Evolutionary conservation across 2,888 invertebrate species (phyloP).

Genomic region (Melanchra persicariae): DNA sequence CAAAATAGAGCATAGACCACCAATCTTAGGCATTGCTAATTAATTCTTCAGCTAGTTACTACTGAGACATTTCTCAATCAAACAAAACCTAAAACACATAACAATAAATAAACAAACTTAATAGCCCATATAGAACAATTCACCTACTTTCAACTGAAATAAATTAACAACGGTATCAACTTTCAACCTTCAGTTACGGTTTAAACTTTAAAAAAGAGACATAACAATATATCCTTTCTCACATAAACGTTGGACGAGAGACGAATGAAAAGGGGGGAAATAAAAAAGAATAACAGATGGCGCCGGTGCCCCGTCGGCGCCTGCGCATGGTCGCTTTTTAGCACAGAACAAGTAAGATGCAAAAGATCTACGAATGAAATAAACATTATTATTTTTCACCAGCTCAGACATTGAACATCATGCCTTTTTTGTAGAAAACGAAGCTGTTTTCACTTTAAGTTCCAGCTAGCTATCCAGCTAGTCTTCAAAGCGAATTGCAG

Average conservation of each 20-base stretch:
- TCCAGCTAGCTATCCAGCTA: too few species aligned
- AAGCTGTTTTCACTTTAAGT: background rate
- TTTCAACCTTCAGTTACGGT: constrained; percentile 63
- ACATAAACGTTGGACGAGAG: constrained; percentile 67
- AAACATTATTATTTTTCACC: too few species aligned
- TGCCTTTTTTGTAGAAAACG: too few species aligned
- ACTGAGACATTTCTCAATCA: background rate
- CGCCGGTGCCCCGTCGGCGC: constrained; percentile 72
- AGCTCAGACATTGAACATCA: too few species aligned
- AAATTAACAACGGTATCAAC: constrained; percentile 61
- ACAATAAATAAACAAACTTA: constrained; percentile 49
- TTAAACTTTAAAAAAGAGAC: constrained; percentile 65
- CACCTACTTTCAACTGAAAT: constrained; percentile 66
- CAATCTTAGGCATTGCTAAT: too few species aligned
- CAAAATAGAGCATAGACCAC: background rate
- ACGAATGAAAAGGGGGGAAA: constrained; percentile 67
- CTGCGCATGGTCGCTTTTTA: constrained; percentile 68
- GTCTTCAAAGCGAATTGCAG: too few species aligned
- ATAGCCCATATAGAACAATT: constrained; percentile 61
- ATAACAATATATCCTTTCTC: constrained; percentile 73
- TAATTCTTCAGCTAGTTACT: background rate
- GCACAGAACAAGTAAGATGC: background rate
- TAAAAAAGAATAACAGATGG: constrained; percentile 74
- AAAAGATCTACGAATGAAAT: constrained; percentile 14
- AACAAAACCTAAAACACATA: constrained; percentile 39